Conservation (phyloP, 1,140 invertebrate genomes). For the Caerostris darwini region DNA sequence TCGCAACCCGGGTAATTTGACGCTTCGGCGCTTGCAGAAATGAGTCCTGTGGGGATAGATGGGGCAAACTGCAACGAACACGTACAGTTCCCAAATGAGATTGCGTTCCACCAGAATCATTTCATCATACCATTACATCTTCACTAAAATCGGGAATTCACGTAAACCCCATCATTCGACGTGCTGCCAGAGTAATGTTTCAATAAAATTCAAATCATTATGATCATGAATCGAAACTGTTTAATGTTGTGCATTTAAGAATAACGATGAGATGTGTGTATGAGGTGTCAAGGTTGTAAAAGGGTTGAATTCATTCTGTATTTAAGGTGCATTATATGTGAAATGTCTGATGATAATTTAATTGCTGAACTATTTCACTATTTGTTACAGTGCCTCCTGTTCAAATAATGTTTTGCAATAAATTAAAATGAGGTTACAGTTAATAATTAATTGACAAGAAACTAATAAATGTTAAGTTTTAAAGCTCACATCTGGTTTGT, state of each 20-base stretch:
- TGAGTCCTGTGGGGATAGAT: neutral
- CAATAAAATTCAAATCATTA: conserved; percentile 2
- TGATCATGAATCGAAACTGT: neutral
- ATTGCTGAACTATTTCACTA: too few relatives aligned
- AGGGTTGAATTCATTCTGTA: too few relatives aligned
- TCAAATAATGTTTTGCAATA: too few relatives aligned
- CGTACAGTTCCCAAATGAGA: conserved; percentile 8
- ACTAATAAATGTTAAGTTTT: too few relatives aligned
- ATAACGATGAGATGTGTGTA: neutral
- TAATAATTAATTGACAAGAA: too few relatives aligned
- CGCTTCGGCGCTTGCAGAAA: conserved; percentile 29
- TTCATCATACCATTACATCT: conserved; percentile 28
- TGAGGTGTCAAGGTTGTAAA: too few relatives aligned
- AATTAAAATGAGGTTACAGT: too few relatives aligned
- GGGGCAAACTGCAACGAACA: neutral
- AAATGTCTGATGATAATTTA: too few relatives aligned
- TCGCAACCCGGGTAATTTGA: conserved; percentile 21
- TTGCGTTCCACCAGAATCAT: neutral
- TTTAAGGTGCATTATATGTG: too few relatives aligned
- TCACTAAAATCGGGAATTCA: conserved; percentile 11
- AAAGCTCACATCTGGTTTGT: too few relatives aligned
- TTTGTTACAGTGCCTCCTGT: too few relatives aligned
- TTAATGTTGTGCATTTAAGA: neutral
- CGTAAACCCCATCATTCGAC: neutral
- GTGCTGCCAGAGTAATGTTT: neutral